A percentile compares a stretch with the other conserved stretches of the same genome.
These are phyloP conservation scores for Dysmachus trigonus DNA, from an alignment of 2,888 invertebrate species.

Conservation along the genomic window DNA sequence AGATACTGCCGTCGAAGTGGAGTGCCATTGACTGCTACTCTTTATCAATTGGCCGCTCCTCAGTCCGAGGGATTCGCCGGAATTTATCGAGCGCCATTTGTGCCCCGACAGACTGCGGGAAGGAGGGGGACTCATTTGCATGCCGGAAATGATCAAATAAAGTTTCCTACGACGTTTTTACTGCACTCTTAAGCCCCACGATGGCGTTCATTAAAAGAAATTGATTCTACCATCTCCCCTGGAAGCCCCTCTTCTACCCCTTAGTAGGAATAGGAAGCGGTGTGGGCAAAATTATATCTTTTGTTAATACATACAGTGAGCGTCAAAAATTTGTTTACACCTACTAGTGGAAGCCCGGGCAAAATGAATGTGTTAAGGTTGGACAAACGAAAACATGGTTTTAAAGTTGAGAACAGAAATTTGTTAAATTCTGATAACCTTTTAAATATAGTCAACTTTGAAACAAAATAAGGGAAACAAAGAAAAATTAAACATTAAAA, in stretches of 20 bases:
- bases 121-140: slow-evolving; percentile 11
- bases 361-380: too few species aligned
- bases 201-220: slow-evolving; percentile 28
- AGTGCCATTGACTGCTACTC: slow-evolving; percentile 25
- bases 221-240: not conserved
- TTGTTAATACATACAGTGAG: too few species aligned
- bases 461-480: too few species aligned
- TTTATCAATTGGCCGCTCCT: slow-evolving; percentile 16
- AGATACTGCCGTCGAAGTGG: not conserved
- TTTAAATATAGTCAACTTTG: too few species aligned
- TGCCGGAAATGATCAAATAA: slow-evolving; percentile 30
- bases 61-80: not conserved
- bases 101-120: not conserved
- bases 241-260: not conserved
- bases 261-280: not conserved
- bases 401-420: too few species aligned
- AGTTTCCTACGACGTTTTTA: slow-evolving; percentile 19
- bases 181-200: slow-evolving; percentile 7
- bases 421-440: too few species aligned
- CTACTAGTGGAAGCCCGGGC: too few species aligned
- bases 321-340: too few species aligned
- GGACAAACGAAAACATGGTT: too few species aligned
- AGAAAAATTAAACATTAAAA: too few species aligned
- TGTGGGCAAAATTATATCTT: not conserved
- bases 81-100: slow-evolving; percentile 24